Percentiles rank a stretch among this genome's conserved stretches.
Evolutionary conservation across 2,888 invertebrate genomes (phyloP).

Genomic region (Agrypnus murinus): DNA sequence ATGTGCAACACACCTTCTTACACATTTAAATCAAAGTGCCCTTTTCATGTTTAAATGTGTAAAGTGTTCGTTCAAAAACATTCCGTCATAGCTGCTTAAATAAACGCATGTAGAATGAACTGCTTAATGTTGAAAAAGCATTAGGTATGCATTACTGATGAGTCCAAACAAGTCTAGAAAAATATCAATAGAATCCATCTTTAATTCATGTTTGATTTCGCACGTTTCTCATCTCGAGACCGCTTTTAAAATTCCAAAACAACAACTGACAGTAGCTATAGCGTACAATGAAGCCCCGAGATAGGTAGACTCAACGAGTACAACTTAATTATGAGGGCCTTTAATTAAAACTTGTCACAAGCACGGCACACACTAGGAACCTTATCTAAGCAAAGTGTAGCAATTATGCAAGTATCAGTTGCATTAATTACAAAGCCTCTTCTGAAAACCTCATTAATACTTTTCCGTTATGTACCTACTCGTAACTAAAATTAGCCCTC

Average conservation of each 20-base stretch:
- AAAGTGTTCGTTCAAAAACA: too few species aligned
- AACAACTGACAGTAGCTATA: too few species aligned
- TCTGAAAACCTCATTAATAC: constrained; percentile 15
- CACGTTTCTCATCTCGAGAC: not conserved
- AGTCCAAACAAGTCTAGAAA: too few species aligned
- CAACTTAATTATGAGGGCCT: constrained; percentile 39
- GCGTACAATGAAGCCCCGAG: constrained; percentile 2
- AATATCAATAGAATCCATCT: too few species aligned
- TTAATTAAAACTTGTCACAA: constrained; percentile 40
- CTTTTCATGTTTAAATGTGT: too few species aligned
- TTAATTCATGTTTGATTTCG: too few species aligned
- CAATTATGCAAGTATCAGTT: constrained; percentile 10
- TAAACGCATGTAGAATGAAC: too few species aligned
- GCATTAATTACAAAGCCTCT: constrained; percentile 18
- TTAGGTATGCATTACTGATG: too few species aligned
- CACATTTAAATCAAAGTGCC: too few species aligned
- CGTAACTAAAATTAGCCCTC: constrained; percentile 10
- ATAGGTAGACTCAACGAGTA: constrained; percentile 16
- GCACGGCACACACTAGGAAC: not conserved
- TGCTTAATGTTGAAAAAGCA: too few species aligned
- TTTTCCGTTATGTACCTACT: not conserved
- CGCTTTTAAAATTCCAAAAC: constrained; percentile 17
- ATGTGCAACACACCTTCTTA: too few species aligned
- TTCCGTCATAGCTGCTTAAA: too few species aligned
- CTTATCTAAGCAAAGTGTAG: constrained; percentile 23